Percentiles rank a stretch among this genome's conserved stretches.
These are phyloP conservation scores for Galleria mellonella DNA, from an alignment of 1,140 invertebrate genomes.

Conservation along the genomic window DNA sequence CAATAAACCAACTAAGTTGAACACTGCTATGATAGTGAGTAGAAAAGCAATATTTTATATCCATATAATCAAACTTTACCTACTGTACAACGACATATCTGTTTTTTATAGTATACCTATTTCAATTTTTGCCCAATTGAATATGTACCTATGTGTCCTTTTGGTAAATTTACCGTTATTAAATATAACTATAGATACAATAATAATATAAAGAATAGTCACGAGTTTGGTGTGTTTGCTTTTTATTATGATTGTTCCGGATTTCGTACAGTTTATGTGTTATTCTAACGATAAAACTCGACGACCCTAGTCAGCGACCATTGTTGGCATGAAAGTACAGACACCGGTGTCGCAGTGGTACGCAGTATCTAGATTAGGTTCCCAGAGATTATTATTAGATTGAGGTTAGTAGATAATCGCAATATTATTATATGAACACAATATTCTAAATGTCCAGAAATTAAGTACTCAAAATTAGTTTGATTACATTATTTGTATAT, in stretches of 20 bases:
- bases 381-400: neutral
- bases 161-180: slow-evolving; percentile 42
- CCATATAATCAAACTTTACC: slow-evolving; percentile 37
- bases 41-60: slow-evolving; percentile 64
- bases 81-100: slow-evolving; percentile 63
- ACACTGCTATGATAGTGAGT: slow-evolving; percentile 55
- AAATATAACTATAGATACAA: slow-evolving; percentile 22
- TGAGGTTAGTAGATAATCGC: slow-evolving; percentile 17
- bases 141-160: slow-evolving; percentile 20
- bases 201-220: slow-evolving; percentile 8
- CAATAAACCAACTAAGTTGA: slow-evolving; percentile 31
- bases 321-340: no score
- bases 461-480: slow-evolving; percentile 22
- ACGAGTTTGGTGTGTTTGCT: slow-evolving; percentile 9
- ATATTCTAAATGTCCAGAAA: slow-evolving; percentile 32
- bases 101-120: slow-evolving; percentile 55
- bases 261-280: no score
- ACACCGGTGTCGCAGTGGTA: no score
- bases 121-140: slow-evolving; percentile 34
- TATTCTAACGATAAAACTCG: no score
- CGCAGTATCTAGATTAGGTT: no score
- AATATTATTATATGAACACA: slow-evolving; percentile 18
- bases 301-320: no score
- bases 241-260: neutral
- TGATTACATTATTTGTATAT: slow-evolving; percentile 41